Conservation (phyloP, 2,888 invertebrate species). For the Colostygia pectinataria region DNA sequence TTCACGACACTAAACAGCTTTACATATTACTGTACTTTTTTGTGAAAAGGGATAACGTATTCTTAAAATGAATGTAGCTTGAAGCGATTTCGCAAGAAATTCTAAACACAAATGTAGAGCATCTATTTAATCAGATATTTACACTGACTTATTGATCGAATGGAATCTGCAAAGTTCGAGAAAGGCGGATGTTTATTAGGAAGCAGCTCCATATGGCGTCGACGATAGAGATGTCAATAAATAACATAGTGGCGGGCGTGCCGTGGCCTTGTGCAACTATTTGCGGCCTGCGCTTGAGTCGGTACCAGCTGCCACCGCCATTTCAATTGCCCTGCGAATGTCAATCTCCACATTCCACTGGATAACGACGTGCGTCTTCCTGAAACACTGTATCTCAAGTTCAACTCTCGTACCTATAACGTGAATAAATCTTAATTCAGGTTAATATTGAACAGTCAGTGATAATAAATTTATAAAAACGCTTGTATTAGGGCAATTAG, state of each 20-base stretch:
- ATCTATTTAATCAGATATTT: conserved; percentile 12
- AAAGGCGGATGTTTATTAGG: conserved; percentile 52
- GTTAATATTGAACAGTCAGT: conserved; percentile 8
- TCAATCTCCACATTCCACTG: conserved; percentile 63
- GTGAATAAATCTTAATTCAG: conserved; percentile 12
- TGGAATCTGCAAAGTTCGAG: conserved; percentile 23
- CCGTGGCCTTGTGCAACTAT: conserved; percentile 73
- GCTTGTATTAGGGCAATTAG: too few relatives aligned
- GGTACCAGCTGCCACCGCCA: conserved; percentile 39
- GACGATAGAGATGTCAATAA: conserved; percentile 54
- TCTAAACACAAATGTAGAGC: conserved; percentile 11
- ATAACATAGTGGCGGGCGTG: conserved; percentile 53
- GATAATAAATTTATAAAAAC: too few relatives aligned
- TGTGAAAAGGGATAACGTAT: too few relatives aligned
- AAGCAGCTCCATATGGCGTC: conserved; percentile 45
- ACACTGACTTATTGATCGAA: conserved; percentile 21
- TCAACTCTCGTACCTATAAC: neutral
- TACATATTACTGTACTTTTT: too few relatives aligned
- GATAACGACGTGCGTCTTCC: conserved; percentile 49
- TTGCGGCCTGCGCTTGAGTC: conserved; percentile 59
- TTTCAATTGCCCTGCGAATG: conserved; percentile 69
- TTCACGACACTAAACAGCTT: too few relatives aligned
- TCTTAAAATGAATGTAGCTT: too few relatives aligned
- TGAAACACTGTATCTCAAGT: conserved; percentile 37
- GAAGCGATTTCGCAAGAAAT: neutral